These are phyloP conservation scores for Euproctis similis DNA, from an alignment of 2,888 invertebrate genomes.

Conservation along the genomic window DNA sequence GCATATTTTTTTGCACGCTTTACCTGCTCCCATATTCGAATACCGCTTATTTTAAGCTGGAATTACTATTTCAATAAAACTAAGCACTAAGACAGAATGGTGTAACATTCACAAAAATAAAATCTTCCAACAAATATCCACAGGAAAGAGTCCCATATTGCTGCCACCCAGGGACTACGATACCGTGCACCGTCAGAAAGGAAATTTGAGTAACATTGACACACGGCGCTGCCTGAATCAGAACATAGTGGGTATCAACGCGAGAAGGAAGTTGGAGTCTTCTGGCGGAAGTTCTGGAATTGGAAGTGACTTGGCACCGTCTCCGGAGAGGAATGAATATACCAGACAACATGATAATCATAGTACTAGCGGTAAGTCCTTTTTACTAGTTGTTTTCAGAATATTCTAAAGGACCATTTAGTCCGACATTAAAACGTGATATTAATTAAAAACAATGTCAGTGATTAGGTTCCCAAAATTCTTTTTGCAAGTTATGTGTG, in stretches of 20 bases:
- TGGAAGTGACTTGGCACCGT: slow-evolving; percentile 91
- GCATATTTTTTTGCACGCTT: too few species aligned
- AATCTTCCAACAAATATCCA: too few species aligned
- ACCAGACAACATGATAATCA: slow-evolving; percentile 73
- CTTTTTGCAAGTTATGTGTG: too few species aligned
- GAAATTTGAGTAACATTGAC: slow-evolving; percentile 64
- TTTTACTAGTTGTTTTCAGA: background rate
- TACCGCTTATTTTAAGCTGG: too few species aligned
- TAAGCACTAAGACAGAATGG: too few species aligned
- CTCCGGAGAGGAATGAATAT: slow-evolving; percentile 79
- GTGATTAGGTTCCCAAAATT: too few species aligned
- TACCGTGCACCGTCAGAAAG: slow-evolving; percentile 85
- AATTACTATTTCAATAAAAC: too few species aligned
- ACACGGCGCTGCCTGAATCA: slow-evolving; percentile 80
- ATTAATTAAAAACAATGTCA: too few species aligned
- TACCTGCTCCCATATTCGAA: too few species aligned
- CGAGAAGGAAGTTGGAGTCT: slow-evolving; percentile 74
- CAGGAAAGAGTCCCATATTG: slow-evolving; percentile 83
- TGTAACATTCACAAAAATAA: too few species aligned
- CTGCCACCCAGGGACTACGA: slow-evolving; percentile 96
- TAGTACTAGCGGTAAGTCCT: slow-evolving; percentile 77
- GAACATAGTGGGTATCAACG: slow-evolving; percentile 76
- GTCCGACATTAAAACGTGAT: too few species aligned
- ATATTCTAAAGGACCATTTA: background rate
- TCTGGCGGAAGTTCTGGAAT: slow-evolving; percentile 92